Conservation (phyloP, 2,797 vertebrate genomes). For the Peromyscus nudipes region DNA sequence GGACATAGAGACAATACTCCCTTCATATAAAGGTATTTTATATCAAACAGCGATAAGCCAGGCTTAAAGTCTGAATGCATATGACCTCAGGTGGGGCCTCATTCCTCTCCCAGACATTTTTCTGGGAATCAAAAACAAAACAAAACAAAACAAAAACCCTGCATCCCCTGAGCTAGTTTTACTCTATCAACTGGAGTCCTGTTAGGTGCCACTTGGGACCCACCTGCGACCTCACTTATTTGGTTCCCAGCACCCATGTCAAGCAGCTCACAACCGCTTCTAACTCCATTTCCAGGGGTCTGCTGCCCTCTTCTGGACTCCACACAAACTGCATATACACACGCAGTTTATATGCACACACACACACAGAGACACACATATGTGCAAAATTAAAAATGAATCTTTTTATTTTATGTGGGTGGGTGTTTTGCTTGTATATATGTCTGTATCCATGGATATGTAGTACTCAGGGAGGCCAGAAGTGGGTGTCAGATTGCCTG, state of each 20-base stretch:
- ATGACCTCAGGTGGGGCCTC: not conserved
- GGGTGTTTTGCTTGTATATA: not conserved
- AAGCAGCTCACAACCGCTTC: not conserved
- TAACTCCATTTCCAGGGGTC: not conserved
- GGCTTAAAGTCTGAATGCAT: not conserved
- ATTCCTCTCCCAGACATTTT: not conserved
- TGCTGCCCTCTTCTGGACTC: not conserved
- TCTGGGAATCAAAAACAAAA: not conserved
- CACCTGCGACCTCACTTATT: no score
- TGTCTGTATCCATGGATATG: not conserved
- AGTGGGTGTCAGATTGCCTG: no score
- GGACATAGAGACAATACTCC: not conserved
- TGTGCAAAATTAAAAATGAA: not conserved
- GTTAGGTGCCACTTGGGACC: not conserved
- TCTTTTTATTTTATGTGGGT: not conserved
- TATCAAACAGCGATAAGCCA: not conserved
- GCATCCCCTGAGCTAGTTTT: not conserved
- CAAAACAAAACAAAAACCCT: no score
- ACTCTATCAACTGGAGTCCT: not conserved
- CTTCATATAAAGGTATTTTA: not conserved
- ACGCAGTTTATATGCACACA: no score
- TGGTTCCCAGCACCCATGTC: not conserved
- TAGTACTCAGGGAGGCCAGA: not conserved
- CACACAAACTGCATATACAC: not conserved
- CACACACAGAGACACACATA: not conserved